These are phyloP conservation scores for Diarsia rubi DNA, from an alignment of 2,888 invertebrate species.

Conservation along the genomic window DNA sequence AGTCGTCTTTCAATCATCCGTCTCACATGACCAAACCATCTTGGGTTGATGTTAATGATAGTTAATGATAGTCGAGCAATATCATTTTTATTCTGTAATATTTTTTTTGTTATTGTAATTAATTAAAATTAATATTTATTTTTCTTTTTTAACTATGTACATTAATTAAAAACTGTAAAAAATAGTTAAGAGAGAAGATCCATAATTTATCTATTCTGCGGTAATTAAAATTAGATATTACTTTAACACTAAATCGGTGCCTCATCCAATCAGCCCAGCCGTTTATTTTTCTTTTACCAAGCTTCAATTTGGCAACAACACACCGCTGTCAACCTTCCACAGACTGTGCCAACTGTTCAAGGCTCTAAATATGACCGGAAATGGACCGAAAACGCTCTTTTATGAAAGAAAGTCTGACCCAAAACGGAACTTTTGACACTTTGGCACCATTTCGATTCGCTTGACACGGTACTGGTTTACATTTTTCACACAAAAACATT, in stretches of 20 bases:
- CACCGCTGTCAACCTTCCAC: not conserved
- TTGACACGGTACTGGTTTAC: slow-evolving; percentile 16
- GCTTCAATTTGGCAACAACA: slow-evolving; percentile 3
- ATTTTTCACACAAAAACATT: not conserved
- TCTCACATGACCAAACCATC: no score
- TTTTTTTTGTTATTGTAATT: no score
- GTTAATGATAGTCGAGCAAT: no score
- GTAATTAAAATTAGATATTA: not conserved
- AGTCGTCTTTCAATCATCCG: no score
- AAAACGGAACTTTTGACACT: slow-evolving; percentile 8
- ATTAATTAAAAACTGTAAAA: no score
- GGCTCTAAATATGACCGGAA: slow-evolving; percentile 24
- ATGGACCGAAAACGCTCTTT: not conserved
- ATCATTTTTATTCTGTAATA: no score
- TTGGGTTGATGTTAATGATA: no score
- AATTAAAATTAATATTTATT: no score
- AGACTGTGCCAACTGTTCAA: slow-evolving; percentile 11
- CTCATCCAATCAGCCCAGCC: not conserved
- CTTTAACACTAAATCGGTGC: not conserved
- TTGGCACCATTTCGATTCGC: not conserved
- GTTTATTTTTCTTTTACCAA: not conserved
- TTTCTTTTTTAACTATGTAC: no score
- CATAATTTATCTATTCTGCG: not conserved
- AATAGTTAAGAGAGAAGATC: not conserved
- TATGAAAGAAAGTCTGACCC: slow-evolving; percentile 35